These are phyloP conservation scores for Drosophila miranda DNA, from an alignment of 1,140 invertebrate genomes.

Conservation along the genomic window DNA sequence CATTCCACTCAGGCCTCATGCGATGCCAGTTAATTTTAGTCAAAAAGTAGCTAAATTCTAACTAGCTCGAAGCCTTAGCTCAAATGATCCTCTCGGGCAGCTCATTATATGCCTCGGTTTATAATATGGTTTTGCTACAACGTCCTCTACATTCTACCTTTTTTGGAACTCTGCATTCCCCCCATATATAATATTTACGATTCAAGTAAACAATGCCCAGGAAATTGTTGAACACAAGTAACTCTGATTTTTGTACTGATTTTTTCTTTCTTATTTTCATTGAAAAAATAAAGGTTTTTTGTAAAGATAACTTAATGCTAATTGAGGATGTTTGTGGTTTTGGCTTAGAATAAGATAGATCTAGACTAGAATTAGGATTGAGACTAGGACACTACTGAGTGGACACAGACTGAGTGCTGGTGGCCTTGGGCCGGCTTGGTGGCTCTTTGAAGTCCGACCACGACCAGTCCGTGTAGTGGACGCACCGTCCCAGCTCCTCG, in stretches of 20 bases:
- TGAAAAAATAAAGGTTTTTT: conserved; percentile 64
- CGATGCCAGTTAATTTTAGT: conserved; percentile 38
- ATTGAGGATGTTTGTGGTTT: conserved; percentile 27
- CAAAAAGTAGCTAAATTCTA: conserved; percentile 43
- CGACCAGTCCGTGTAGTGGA: conserved; percentile 71
- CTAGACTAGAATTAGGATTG: background rate
- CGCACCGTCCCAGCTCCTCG: conserved; percentile 66
- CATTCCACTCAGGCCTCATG: conserved; percentile 20
- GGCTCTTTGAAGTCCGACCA: conserved; percentile 78
- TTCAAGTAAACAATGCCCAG: conserved; percentile 43
- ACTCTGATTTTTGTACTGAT: conserved; percentile 58
- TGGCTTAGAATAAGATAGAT: conserved; percentile 14
- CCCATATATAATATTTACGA: conserved; percentile 17
- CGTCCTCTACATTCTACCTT: conserved; percentile 18
- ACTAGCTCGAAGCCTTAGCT: conserved; percentile 42
- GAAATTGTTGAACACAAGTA: conserved; percentile 53
- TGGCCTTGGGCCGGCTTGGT: conserved; percentile 65
- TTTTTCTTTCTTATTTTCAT: conserved; percentile 50
- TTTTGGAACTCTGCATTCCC: conserved; percentile 31
- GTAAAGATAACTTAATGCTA: conserved; percentile 57
- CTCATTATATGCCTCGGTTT: conserved; percentile 58
- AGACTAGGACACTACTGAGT: conserved; percentile 23
- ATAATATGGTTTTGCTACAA: conserved; percentile 60
- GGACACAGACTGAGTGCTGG: conserved; percentile 5
- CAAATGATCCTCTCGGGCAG: conserved; percentile 32